A percentile compares a stretch with the other conserved stretches of the same genome.
These are phyloP conservation scores for Ditylenchus dipsaci DNA, from an alignment of 1,140 invertebrate genomes.

Conservation along the genomic window DNA sequence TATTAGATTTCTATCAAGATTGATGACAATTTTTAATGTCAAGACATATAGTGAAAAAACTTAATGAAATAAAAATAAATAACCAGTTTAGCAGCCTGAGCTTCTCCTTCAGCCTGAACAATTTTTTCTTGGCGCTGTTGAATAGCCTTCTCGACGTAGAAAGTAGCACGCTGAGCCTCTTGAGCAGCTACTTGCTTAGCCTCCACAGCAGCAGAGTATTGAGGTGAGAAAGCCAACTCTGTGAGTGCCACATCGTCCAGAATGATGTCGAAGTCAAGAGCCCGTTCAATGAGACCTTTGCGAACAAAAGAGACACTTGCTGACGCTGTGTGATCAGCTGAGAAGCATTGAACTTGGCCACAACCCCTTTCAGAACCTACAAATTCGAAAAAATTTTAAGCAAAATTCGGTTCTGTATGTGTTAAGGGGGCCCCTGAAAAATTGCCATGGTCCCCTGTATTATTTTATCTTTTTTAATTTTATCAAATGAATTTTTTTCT, in stretches of 20 bases:
- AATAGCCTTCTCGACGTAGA: slow-evolving; percentile 92
- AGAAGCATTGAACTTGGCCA: slow-evolving; percentile 98
- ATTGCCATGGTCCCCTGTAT: too few relatives aligned
- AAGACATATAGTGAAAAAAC: too few relatives aligned
- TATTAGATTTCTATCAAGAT: slow-evolving; percentile 8
- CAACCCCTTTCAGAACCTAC: slow-evolving; percentile 84
- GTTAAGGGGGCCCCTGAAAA: too few relatives aligned
- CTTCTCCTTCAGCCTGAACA: slow-evolving; percentile 98
- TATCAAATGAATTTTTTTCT: too few relatives aligned
- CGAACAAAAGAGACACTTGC: slow-evolving; percentile 83
- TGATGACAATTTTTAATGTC: neutral
- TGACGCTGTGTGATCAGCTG: slow-evolving; percentile 97
- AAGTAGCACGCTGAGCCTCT: slow-evolving; percentile 95
- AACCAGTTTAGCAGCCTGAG: slow-evolving; percentile 76
- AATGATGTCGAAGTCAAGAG: slow-evolving; percentile 97
- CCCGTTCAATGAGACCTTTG: slow-evolving; percentile 85
- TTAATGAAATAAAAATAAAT: neutral
- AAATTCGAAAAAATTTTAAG: slow-evolving; percentile 27
- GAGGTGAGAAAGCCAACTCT: slow-evolving; percentile 94
- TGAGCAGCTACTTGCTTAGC: slow-evolving; percentile 93
- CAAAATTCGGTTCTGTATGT: too few relatives aligned
- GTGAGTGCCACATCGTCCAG: slow-evolving; percentile 99
- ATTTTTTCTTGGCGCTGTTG: slow-evolving; percentile 98
- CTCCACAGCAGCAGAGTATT: slow-evolving; percentile 99
- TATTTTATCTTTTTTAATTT: neutral